Evolutionary conservation across 2,797 vertebrate genomes (phyloP).

Genomic region (Myotis vivesi): DNA sequence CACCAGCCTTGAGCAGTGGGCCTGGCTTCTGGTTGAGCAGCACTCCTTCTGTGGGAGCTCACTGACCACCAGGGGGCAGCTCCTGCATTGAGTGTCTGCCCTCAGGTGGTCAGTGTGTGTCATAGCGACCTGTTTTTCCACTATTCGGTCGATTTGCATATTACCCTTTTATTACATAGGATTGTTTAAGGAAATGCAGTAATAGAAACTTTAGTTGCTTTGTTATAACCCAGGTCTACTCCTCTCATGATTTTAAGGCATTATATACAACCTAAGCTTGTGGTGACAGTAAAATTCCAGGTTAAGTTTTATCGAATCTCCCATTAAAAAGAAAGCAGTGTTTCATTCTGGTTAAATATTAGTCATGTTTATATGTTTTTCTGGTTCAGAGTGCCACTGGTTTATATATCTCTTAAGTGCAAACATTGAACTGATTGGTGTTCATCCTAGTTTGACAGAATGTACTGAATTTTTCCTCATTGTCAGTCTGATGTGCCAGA

Average conservation of each 20-base stretch:
- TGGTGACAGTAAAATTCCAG: background rate
- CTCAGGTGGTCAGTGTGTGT: too few species aligned
- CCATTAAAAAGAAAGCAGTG: background rate
- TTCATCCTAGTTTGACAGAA: constrained; percentile 52
- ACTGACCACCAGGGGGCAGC: too few species aligned
- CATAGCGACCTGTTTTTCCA: too few species aligned
- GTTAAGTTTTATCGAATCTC: background rate
- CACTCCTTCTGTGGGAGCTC: too few species aligned
- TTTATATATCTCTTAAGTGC: background rate
- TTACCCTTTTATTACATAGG: too few species aligned
- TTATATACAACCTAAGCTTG: background rate
- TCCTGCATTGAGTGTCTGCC: too few species aligned
- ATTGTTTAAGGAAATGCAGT: background rate
- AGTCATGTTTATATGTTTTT: background rate
- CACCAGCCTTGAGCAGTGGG: too few species aligned
- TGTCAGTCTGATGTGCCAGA: constrained; percentile 91
- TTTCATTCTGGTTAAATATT: background rate
- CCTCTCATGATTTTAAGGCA: background rate
- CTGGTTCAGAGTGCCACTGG: background rate
- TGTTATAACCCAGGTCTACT: background rate
- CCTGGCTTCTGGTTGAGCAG: too few species aligned
- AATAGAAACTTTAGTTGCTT: background rate
- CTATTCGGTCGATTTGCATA: too few species aligned
- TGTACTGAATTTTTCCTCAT: constrained; percentile 71
- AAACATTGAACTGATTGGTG: background rate